Conservation (phyloP, 2,888 invertebrate genomes). For the Microdon myrmicae region DNA sequence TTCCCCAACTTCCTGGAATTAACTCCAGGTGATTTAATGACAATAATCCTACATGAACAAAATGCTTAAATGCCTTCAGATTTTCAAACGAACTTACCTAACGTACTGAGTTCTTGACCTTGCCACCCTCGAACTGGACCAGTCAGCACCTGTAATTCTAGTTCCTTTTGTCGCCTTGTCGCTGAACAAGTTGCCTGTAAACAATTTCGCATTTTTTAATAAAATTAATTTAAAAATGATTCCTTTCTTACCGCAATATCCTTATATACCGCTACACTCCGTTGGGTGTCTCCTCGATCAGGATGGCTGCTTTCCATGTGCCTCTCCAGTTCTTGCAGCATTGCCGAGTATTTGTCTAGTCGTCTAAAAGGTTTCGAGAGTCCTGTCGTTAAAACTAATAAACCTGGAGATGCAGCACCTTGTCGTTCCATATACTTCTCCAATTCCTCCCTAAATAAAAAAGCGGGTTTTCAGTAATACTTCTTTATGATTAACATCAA, state of each 20-base stretch:
- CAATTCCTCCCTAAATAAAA: slow-evolving; percentile 76
- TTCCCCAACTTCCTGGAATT: too few relatives aligned
- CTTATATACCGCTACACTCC: slow-evolving; percentile 93
- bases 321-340: slow-evolving; percentile 93
- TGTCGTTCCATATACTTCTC: slow-evolving; percentile 88
- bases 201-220: slow-evolving; percentile 5
- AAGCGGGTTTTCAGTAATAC: background rate
- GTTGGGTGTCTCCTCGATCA: slow-evolving; percentile 95
- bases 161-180: slow-evolving; percentile 90
- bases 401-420: slow-evolving; percentile 86
- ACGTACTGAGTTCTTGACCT: slow-evolving; percentile 76
- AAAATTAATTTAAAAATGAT: too few relatives aligned
- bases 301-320: slow-evolving; percentile 95
- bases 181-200: slow-evolving; percentile 85
- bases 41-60: too few relatives aligned
- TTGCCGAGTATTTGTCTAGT: slow-evolving; percentile 92
- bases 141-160: slow-evolving; percentile 93
- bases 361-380: slow-evolving; percentile 95
- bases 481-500: background rate
- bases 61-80: too few relatives aligned
- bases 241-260: slow-evolving; percentile 84
- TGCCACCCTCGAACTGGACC: slow-evolving; percentile 97
- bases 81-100: slow-evolving; percentile 55
- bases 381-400: slow-evolving; percentile 90
- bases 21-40: too few relatives aligned